Conservation (phyloP, 1,140 invertebrate species). For the Ctenoplectra terminalis region DNA sequence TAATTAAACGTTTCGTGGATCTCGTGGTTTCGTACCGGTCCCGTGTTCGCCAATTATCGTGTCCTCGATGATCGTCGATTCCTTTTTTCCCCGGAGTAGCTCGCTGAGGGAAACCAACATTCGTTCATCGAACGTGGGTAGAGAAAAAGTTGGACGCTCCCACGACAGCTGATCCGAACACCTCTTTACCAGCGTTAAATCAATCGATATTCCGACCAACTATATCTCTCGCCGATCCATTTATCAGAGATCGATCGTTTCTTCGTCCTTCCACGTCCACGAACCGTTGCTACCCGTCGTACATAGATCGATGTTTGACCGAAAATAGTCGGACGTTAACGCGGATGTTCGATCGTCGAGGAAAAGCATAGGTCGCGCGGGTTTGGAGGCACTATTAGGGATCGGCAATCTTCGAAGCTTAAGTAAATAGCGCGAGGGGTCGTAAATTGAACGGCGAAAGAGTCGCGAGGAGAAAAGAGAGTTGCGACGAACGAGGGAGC, state of each 20-base stretch:
- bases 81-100: background rate
- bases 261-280: too few species aligned
- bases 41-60: constrained; percentile 51
- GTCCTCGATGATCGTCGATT: constrained; percentile 29
- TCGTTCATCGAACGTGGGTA: constrained; percentile 35
- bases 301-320: too few species aligned
- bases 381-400: constrained; percentile 6
- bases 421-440: constrained; percentile 36
- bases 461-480: constrained; percentile 18
- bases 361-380: too few species aligned
- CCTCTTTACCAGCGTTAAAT: constrained; percentile 12
- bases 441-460: constrained; percentile 41
- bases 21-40: background rate
- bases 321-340: too few species aligned
- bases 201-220: constrained; percentile 7
- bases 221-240: too few species aligned
- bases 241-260: too few species aligned
- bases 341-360: background rate
- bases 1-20: constrained; percentile 46
- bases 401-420: constrained; percentile 10
- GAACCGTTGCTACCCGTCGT: too few species aligned
- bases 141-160: constrained; percentile 18
- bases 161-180: constrained; percentile 30
- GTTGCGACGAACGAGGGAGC: constrained; percentile 38
- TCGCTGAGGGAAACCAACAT: background rate